phyloP scores from a whole-genome alignment of 2,113 vertebrate genomes.

The Alaudala cheleensis region DNA sequence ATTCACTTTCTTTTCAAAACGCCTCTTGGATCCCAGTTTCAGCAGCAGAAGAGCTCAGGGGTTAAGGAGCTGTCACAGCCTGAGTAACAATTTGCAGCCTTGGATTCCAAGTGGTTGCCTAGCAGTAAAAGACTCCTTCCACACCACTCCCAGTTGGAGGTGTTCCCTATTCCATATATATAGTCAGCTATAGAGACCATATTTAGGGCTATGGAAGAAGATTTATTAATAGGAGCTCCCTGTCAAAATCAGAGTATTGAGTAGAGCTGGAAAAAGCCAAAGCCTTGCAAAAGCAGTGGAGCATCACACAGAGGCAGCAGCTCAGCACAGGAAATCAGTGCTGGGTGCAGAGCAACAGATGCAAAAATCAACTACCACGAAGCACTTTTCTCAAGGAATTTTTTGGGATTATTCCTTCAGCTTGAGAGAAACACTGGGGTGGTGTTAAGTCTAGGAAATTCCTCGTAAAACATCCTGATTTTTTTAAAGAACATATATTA shows the following conservation, averaged over 20 bases:
- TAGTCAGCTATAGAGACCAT: slow-evolving; percentile 11
- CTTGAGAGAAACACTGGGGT: background rate
- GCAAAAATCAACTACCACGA: background rate
- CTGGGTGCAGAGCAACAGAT: background rate
- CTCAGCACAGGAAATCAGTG: background rate
- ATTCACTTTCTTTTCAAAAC: background rate
- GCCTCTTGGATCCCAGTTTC: background rate
- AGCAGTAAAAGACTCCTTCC: slow-evolving; percentile 43
- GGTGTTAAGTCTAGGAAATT: background rate
- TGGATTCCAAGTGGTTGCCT: slow-evolving; percentile 48
- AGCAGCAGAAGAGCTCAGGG: slow-evolving; percentile 29
- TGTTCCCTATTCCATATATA: slow-evolving; percentile 35
- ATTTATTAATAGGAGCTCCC: slow-evolving; percentile 42
- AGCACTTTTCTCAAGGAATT: background rate
- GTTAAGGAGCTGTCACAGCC: slow-evolving; percentile 30
- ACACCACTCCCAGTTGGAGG: slow-evolving; percentile 20
- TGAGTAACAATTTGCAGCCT: slow-evolving; percentile 39
- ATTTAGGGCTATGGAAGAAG: slow-evolving; percentile 1
- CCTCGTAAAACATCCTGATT: background rate
- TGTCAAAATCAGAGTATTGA: background rate
- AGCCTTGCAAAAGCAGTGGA: background rate
- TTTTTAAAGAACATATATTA: too few species aligned
- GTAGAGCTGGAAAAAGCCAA: background rate
- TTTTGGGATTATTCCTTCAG: background rate
- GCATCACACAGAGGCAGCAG: background rate